Conservation (phyloP, 2,113 vertebrate genomes). For the Rhadina sibilatrix region DNA sequence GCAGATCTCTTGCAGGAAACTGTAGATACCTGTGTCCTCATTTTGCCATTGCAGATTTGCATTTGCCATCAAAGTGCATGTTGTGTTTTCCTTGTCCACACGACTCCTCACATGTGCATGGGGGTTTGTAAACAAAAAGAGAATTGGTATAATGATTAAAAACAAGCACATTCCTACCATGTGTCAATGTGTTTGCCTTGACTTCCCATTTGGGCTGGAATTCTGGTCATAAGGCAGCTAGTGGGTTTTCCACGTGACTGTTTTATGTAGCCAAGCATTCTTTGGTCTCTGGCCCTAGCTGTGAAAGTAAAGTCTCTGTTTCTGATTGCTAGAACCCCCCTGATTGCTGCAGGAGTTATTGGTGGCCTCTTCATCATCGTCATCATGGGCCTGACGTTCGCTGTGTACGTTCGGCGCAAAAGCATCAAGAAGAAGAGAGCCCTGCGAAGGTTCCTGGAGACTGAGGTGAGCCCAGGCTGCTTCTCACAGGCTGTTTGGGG, state of each 20-base stretch:
- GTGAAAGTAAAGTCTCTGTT: slow-evolving; percentile 15
- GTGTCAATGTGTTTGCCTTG: not conserved
- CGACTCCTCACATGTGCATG: slow-evolving; percentile 52
- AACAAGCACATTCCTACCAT: not conserved
- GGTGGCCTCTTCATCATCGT: slow-evolving; percentile 92
- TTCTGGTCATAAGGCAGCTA: not conserved
- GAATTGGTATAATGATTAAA: not conserved
- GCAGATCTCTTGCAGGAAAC: not conserved
- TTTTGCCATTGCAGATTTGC: slow-evolving; percentile 63
- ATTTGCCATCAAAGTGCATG: slow-evolving; percentile 55
- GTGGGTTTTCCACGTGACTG: not conserved
- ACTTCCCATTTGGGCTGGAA: not conserved
- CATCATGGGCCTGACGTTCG: slow-evolving; percentile 89
- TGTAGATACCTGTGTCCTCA: not conserved
- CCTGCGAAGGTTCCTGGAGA: slow-evolving; percentile 90
- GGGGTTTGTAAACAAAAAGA: not conserved
- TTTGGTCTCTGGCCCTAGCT: not conserved
- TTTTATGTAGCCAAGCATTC: not conserved
- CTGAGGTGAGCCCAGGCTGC: slow-evolving; percentile 81
- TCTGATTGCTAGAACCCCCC: slow-evolving; percentile 84
- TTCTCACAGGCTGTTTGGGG: not conserved
- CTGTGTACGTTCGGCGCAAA: slow-evolving; percentile 89
- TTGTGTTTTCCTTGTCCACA: slow-evolving; percentile 53
- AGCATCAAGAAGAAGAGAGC: slow-evolving; percentile 98
- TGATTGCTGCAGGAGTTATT: slow-evolving; percentile 92